A percentile compares a stretch with the other conserved stretches of the same genome.
phyloP scores from a whole-genome alignment of 2,888 invertebrate species.

The Tachina lurida region DNA sequence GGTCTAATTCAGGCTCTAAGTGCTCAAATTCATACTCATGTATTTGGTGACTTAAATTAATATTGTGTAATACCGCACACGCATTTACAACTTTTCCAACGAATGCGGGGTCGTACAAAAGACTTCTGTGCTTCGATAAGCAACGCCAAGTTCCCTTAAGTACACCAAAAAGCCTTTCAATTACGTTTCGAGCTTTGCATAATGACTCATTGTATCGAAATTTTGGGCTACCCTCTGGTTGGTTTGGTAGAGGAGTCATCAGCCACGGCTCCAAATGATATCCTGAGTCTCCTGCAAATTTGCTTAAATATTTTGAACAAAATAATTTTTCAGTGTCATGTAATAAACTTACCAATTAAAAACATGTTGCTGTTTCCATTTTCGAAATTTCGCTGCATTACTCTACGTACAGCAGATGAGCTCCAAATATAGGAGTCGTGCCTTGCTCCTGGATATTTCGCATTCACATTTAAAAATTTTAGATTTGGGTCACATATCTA shows the following conservation, averaged over 20 bases:
- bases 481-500: neutral
- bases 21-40: too few relatives aligned
- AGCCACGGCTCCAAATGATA: constrained; percentile 11
- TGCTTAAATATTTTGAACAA: neutral
- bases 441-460: constrained; percentile 28
- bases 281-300: constrained; percentile 4
- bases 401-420: constrained; percentile 29
- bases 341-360: neutral
- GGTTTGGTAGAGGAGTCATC: constrained; percentile 23
- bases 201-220: neutral
- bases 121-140: neutral
- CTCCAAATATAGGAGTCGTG: constrained; percentile 40
- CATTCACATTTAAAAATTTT: constrained; percentile 26
- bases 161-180: neutral
- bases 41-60: too few relatives aligned
- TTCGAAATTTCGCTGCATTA: too few relatives aligned
- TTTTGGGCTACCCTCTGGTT: neutral
- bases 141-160: neutral
- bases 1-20: too few relatives aligned
- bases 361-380: constrained; percentile 20
- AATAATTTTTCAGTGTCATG: neutral
- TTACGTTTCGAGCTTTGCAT: neutral
- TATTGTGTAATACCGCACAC: too few relatives aligned
- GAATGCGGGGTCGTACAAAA: neutral
- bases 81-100: neutral